These are phyloP conservation scores for Betta splendens DNA, from an alignment of 2,797 vertebrate species.

Conservation along the genomic window DNA sequence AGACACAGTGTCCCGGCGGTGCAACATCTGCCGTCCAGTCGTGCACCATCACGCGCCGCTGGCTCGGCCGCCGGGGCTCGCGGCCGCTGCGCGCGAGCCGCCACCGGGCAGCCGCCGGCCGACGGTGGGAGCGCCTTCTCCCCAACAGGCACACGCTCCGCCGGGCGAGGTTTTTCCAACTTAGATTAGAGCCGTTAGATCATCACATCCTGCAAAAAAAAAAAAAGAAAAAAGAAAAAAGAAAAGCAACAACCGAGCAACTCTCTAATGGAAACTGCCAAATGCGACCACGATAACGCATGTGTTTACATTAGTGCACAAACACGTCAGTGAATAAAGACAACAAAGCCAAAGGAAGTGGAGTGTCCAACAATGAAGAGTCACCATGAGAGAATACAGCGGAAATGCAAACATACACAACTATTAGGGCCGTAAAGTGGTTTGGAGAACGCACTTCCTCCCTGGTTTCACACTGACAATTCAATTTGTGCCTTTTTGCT, in stretches of 20 bases:
- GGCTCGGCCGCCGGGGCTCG: slow-evolving; percentile 49
- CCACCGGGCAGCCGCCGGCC: slow-evolving; percentile 39
- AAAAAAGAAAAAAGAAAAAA: no score
- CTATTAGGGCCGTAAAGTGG: neutral
- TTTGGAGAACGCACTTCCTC: neutral
- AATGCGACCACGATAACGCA: slow-evolving; percentile 14
- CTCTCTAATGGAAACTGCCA: no score
- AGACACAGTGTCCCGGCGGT: slow-evolving; percentile 67
- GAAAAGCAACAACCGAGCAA: no score
- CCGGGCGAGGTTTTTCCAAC: slow-evolving; percentile 3
- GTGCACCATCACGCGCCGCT: slow-evolving; percentile 71
- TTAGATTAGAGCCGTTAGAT: slow-evolving; percentile 16
- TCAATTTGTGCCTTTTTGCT: neutral
- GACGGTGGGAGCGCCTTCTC: slow-evolving; percentile 58
- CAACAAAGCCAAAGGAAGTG: slow-evolving; percentile 30
- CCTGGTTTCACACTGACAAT: neutral
- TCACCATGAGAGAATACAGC: neutral
- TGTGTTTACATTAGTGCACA: slow-evolving; percentile 36
- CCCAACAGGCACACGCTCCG: slow-evolving; percentile 37
- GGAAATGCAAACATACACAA: neutral
- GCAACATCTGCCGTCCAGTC: slow-evolving; percentile 77
- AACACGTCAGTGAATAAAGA: slow-evolving; percentile 37
- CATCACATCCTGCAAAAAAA: slow-evolving; percentile 4
- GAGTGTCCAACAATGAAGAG: neutral
- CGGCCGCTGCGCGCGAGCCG: slow-evolving; percentile 43